phyloP scores from a whole-genome alignment of 2,113 vertebrate species.

The Nerophis ophidion region DNA sequence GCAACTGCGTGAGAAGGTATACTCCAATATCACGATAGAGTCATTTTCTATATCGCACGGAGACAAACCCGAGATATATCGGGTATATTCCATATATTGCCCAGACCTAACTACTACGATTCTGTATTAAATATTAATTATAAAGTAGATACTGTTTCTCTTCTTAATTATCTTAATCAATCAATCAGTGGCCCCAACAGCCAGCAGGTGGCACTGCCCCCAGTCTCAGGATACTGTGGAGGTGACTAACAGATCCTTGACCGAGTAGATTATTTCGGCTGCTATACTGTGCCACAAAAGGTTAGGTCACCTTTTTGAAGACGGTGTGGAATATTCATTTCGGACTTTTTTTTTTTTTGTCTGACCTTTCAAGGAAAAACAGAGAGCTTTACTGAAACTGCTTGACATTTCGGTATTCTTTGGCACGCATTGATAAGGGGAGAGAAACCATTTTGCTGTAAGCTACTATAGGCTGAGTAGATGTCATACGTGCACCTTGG shows the following conservation, averaged over 20 bases:
- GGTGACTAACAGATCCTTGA: conserved; percentile 31
- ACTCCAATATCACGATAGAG: too few relatives aligned
- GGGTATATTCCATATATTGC: too few relatives aligned
- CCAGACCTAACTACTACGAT: too few relatives aligned
- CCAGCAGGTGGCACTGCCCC: not conserved
- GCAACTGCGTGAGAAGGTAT: too few relatives aligned
- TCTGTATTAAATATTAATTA: too few relatives aligned
- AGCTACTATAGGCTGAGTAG: conserved; percentile 38
- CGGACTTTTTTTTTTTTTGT: conserved; percentile 49
- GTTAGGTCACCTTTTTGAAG: conserved; percentile 67
- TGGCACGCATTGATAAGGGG: conserved; percentile 67
- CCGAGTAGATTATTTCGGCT: conserved; percentile 49
- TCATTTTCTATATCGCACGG: too few relatives aligned
- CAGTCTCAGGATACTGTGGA: not conserved
- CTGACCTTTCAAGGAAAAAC: conserved; percentile 74
- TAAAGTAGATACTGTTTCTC: too few relatives aligned
- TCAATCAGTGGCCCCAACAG: not conserved
- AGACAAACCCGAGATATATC: too few relatives aligned
- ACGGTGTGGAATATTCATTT: conserved; percentile 66
- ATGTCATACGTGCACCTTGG: conserved; percentile 21
- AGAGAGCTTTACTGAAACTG: conserved; percentile 68
- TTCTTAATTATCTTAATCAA: too few relatives aligned
- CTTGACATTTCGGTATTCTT: conserved; percentile 77
- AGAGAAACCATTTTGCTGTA: conserved; percentile 51
- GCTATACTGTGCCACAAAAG: conserved; percentile 61